Evolutionary conservation across 2,113 vertebrate genomes (phyloP), one percentile per base, ranked within the genome.

Genomic region (Phoenicopterus ruber): DNA sequence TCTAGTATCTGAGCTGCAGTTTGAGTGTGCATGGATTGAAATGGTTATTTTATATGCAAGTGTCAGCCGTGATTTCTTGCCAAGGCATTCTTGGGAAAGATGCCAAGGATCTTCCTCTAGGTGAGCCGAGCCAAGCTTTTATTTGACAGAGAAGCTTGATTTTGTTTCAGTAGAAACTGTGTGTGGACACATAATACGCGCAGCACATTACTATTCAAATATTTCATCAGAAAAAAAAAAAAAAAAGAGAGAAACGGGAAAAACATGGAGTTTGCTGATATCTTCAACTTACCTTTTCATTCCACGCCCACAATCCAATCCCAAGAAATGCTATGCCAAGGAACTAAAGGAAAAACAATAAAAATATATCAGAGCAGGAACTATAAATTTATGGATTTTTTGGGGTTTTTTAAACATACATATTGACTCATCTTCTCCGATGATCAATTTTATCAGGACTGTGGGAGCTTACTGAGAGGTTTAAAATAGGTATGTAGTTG

Each of bases 271-370:
- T 74, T 73, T 85, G 34, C 32, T 65, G 31, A 26, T 76, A 70
- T 24, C 55, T 61, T 72, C 62, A 80, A 97, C 98, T 97, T 97
- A 99, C 99, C 98, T 99, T 99, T 97, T 99, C 99, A 98, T 98
- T 99, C 99, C 99, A 99, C 25, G 99, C 99, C 99, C 99, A 99
- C 80, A 99, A 97, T 97, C 99, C 99, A 90, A 99, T 99, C 71
- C 98, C 99, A 74, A 99, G 99, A 96, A 99, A 99, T 24, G 99
- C 98, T 98, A 99, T 99, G 78, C 99, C 99, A 98, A 99, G 97
- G 97, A 99, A 98, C 99, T 99, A 98, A 76, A 99, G 98, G 46
- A 92, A 20, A 84, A 67, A 76, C n/a, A 85, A 46, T 32, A 87
- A 66, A 49, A 47, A 31, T 3, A 38, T 10, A 62, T 80, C 38